Evolutionary conservation across 1,140 invertebrate species (phyloP).

Genomic region (Pissodes strobi): DNA sequence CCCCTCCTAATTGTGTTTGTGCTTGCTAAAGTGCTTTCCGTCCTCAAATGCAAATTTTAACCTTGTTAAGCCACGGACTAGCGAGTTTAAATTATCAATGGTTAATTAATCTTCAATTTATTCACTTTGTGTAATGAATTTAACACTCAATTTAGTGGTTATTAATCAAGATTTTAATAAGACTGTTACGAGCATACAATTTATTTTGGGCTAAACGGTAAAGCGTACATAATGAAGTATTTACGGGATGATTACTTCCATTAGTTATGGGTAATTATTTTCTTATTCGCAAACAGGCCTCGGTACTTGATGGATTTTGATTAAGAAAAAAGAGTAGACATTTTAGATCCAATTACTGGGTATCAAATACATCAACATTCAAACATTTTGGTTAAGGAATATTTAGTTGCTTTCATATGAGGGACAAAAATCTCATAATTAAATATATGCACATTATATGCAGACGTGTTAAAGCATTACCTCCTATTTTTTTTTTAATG

Average conservation of each 20-base stretch:
- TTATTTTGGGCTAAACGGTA: conserved; percentile 26
- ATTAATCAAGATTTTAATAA: conserved; percentile 61
- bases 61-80: conserved; percentile 56
- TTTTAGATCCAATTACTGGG: too few relatives aligned
- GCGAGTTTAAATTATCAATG: conserved; percentile 60
- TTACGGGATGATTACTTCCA: not conserved
- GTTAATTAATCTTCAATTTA: conserved; percentile 61
- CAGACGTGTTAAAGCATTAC: too few relatives aligned
- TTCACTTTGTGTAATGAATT: conserved; percentile 61
- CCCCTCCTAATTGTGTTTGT: conserved; percentile 56
- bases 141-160: conserved; percentile 60
- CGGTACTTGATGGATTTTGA: too few relatives aligned
- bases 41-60: conserved; percentile 61
- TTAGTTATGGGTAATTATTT: too few relatives aligned
- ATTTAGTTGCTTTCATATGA: too few relatives aligned
- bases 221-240: conserved; percentile 13
- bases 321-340: too few relatives aligned
- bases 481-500: too few relatives aligned
- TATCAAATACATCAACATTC: too few relatives aligned
- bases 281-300: too few relatives aligned
- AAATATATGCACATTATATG: too few relatives aligned
- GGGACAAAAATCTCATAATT: too few relatives aligned
- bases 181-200: conserved; percentile 42
- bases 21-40: conserved; percentile 58
- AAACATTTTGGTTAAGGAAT: too few relatives aligned